Evolutionary conservation across 2,113 vertebrate species (phyloP), one percentile per base, ranked within the genome.

Genomic region (Phalacrocorax aristotelis): DNA sequence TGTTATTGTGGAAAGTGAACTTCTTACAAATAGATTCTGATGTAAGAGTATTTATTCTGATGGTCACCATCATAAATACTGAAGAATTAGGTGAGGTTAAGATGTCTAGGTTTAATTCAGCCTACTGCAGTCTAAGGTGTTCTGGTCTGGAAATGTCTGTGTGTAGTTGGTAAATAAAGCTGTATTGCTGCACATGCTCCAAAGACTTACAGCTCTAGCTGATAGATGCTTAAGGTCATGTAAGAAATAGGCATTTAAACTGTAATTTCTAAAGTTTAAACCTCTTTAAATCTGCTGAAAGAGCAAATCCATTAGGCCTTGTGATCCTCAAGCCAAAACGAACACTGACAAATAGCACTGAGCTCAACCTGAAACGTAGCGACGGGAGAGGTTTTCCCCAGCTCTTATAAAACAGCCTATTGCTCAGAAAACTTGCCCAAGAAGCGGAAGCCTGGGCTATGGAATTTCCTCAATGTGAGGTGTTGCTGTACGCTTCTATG

Each of bases 181-280:
- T 89, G 6, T 70, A 83, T 62, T 89, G 51, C 58, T 90, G 46
- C n/a, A n/a, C 46, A 54, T 58, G 36, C 16, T 74, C 64, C 36
- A 46, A 54, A 90, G 75, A 81, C 70, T 54, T 86, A 89, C 51
- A 74, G 49, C 30, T 86, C 40, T 85, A 58, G 13, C 79, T 92
- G 76, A 62, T n/a, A 74, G 40, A 83, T 92, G 42, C 9, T 27
- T 74, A 91, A 91, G 89, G 76, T 86, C 80, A 42, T 78, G 26
- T 77, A 85, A 87, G 76, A 92, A 80, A 26, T 54, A 87, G 52
- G 38, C 54, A 70, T 64, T 81, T 95, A 82, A 95, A 66, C 83
- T 78, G 80, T 80, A 86, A 89, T 87, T 93, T 92, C 83, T 74
- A 6, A 81, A 74, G 71, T 87, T 95, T 89, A 89, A 74, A 70